These are phyloP conservation scores for Leucoraja ocellata DNA, from an alignment of 2,797 vertebrate species.

Conservation along the genomic window DNA sequence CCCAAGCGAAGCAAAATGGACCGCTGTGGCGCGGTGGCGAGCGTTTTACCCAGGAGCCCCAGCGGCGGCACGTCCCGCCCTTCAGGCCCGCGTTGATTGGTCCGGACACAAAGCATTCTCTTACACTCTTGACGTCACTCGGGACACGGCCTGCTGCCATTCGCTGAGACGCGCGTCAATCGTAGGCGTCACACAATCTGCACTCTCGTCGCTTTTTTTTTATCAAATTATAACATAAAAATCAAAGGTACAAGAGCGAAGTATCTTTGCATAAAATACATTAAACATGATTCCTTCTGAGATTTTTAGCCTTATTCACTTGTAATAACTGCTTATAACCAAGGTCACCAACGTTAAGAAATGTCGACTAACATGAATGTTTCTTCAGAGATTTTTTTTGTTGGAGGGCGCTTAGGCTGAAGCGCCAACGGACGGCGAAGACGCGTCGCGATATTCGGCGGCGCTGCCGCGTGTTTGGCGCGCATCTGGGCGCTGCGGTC, in stretches of 20 bases:
- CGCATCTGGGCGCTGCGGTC: not conserved
- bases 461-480: not conserved
- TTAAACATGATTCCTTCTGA: not conserved
- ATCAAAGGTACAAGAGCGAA: no score
- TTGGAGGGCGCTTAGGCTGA: not conserved
- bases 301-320: not conserved
- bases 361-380: not conserved
- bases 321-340: not conserved
- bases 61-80: not conserved
- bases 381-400: not conserved
- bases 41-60: constrained; percentile 15
- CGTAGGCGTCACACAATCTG: not conserved
- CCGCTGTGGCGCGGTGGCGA: not conserved
- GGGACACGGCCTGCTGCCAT: not conserved
- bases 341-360: not conserved
- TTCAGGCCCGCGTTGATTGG: not conserved
- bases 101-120: no score
- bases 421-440: not conserved
- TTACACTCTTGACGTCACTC: not conserved
- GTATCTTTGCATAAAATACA: no score
- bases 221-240: not conserved
- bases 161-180: not conserved
- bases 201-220: not conserved
- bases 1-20: constrained; percentile 19
- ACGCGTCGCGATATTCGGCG: not conserved